Conservation (phyloP, 2,797 vertebrate species). For the Pogonophryne albipinna region DNA sequence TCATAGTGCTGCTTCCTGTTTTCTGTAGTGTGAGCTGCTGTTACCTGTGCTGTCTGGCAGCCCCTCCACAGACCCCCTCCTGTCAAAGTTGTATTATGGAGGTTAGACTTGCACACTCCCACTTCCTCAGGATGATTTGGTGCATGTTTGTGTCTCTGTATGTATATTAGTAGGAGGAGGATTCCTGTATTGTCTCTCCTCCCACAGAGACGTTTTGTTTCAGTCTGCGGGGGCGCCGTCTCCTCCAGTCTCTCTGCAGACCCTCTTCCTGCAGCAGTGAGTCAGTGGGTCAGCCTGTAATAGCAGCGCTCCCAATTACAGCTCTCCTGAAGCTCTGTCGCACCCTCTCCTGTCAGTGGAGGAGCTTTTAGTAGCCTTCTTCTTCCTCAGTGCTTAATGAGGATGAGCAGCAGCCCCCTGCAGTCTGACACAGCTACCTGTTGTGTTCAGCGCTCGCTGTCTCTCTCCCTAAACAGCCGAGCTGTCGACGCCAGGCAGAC, state of each 20-base stretch:
- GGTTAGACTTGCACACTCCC: slow-evolving; percentile 53
- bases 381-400: slow-evolving; percentile 82
- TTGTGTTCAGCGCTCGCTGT: slow-evolving; percentile 62
- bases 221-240: slow-evolving; percentile 26
- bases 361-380: slow-evolving; percentile 58
- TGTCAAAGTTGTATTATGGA: slow-evolving; percentile 47
- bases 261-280: slow-evolving; percentile 33
- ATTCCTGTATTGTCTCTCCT: slow-evolving; percentile 29
- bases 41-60: slow-evolving; percentile 75
- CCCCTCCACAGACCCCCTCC: slow-evolving; percentile 27
- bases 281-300: slow-evolving; percentile 71
- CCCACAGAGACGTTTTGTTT: slow-evolving; percentile 51
- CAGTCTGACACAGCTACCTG: slow-evolving; percentile 81
- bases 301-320: slow-evolving; percentile 57
- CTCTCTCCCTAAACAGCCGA: slow-evolving; percentile 74
- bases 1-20: slow-evolving; percentile 45
- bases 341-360: slow-evolving; percentile 70
- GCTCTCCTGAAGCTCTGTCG: slow-evolving; percentile 71
- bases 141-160: slow-evolving; percentile 1
- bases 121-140: slow-evolving; percentile 9
- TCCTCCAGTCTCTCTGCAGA: slow-evolving; percentile 47
- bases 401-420: slow-evolving; percentile 74
- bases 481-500: slow-evolving; percentile 81
- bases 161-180: slow-evolving; percentile 38
- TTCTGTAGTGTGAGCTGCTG: slow-evolving; percentile 54